A percentile compares a stretch with the other conserved stretches of the same genome.
phyloP scores from a whole-genome alignment of 2,888 invertebrate species.

The Craniophora ligustri region DNA sequence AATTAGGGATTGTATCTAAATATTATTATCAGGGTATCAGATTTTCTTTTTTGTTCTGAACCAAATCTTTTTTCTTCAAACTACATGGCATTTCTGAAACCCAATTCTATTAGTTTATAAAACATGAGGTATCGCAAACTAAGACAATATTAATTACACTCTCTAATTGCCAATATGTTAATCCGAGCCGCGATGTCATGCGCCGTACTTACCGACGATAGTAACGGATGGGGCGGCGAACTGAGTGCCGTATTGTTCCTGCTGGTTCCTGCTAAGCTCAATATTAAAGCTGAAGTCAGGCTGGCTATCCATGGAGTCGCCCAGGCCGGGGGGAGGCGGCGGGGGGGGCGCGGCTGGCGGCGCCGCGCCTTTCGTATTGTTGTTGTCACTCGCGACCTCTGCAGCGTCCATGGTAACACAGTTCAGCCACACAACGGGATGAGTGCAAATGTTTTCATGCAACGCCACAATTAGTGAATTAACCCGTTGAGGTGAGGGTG shows the following conservation, averaged over 20 bases:
- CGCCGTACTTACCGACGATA: conserved; percentile 80
- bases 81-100: no score
- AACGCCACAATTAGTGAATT: conserved; percentile 1
- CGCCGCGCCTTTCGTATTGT: conserved; percentile 77
- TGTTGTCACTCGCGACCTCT: conserved; percentile 75
- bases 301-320: conserved; percentile 77
- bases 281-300: conserved; percentile 90
- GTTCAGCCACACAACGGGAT: conserved; percentile 50
- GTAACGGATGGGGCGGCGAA: conserved; percentile 84
- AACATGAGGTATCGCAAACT: neutral
- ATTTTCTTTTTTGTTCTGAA: no score
- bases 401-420: conserved; percentile 73
- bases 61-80: no score
- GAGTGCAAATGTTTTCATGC: conserved; percentile 46
- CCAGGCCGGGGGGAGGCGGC: conserved; percentile 82
- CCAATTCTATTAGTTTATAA: no score
- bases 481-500: conserved; percentile 6
- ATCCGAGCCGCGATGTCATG: neutral
- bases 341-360: conserved; percentile 85
- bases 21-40: no score
- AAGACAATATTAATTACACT: neutral
- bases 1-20: no score
- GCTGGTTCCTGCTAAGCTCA: conserved; percentile 91
- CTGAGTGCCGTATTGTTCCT: conserved; percentile 92
- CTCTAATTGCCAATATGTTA: conserved; percentile 6